These are phyloP conservation scores for Taeniopygia guttata DNA, from an alignment of 2,797 vertebrate species.

Conservation along the genomic window DNA sequence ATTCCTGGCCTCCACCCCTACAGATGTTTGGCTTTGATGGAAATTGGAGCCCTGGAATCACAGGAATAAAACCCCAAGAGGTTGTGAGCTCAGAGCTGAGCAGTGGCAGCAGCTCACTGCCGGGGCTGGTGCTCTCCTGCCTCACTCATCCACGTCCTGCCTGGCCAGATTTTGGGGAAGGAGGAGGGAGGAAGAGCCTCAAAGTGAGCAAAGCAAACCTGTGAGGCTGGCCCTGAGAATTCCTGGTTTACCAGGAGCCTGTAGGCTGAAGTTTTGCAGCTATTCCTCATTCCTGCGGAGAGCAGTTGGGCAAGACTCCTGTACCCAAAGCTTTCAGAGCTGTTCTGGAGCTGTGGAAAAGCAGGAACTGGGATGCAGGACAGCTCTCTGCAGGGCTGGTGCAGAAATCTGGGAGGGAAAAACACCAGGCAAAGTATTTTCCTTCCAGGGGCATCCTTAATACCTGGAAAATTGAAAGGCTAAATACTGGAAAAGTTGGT, in stretches of 20 bases:
- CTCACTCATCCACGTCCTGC: neutral
- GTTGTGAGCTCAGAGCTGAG: neutral
- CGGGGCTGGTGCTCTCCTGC: neutral
- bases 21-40: neutral
- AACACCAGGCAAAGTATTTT: neutral
- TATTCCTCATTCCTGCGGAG: accelerated
- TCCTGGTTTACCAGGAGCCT: neutral
- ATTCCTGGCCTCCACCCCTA: neutral
- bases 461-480: neutral
- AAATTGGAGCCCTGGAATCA: neutral
- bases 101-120: neutral
- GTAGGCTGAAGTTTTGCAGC: neutral
- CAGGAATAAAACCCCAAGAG: neutral
- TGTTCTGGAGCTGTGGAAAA: neutral
- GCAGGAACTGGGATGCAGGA: neutral
- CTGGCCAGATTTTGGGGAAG: neutral
- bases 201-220: neutral
- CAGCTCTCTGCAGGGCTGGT: neutral
- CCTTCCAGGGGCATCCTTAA: neutral
- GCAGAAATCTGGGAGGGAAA: neutral
- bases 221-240: neutral
- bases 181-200: neutral
- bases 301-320: neutral
- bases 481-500: neutral
- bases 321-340: neutral